phyloP scores from a whole-genome alignment of 2,113 vertebrate species.

The Rhombomys opimus region DNA sequence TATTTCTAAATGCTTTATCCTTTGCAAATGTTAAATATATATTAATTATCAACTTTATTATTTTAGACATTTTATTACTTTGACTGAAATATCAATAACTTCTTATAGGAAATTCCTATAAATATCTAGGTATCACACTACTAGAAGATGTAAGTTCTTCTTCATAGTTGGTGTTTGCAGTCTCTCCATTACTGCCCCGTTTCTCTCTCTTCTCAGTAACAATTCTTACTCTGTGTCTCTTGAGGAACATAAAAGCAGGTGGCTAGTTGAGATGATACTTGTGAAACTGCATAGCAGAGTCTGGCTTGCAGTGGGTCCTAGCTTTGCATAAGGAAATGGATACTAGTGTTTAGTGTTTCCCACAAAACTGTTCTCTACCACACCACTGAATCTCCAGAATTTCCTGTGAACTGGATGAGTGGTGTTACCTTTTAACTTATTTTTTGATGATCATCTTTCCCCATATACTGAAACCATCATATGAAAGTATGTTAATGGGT shows the following conservation, averaged over 20 bases:
- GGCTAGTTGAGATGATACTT: constrained; percentile 35
- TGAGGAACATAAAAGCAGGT: constrained; percentile 20
- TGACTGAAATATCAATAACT: constrained; percentile 18
- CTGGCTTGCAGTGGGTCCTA: not conserved
- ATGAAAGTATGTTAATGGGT: not conserved
- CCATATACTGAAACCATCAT: not conserved
- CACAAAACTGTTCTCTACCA: not conserved
- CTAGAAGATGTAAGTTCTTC: not conserved
- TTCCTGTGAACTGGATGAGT: not conserved
- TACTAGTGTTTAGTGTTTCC: not conserved
- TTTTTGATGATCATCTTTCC: not conserved
- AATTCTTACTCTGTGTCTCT: constrained; percentile 48
- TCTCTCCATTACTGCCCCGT: not conserved
- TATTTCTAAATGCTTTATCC: constrained; percentile 11
- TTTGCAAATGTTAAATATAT: constrained; percentile 45
- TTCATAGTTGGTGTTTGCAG: not conserved
- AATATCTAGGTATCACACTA: not conserved
- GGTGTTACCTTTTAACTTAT: not conserved
- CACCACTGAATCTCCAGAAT: not conserved
- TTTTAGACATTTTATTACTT: constrained; percentile 24
- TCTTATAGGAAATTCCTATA: not conserved
- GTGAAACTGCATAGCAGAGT: not conserved
- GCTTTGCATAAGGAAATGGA: not conserved
- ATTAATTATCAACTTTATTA: not conserved
- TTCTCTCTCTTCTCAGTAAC: not conserved